Evolutionary conservation across 2,797 vertebrate species (phyloP).

Genomic region (Cyclopterus lumpus): DNA sequence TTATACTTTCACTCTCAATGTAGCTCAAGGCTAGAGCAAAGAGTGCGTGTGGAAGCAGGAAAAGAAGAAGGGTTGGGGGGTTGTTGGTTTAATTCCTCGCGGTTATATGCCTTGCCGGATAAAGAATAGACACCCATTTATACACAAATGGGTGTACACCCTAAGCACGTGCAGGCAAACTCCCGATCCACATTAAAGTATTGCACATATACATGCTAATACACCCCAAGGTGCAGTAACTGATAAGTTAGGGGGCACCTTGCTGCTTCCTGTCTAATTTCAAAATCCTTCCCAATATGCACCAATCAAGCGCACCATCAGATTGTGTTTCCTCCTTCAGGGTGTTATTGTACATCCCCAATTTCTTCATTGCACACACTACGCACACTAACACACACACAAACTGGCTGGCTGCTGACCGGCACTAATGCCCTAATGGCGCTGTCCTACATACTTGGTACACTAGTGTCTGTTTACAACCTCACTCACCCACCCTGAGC

Average conservation of each 20-base stretch:
- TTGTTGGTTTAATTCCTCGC: slow-evolving; percentile 44
- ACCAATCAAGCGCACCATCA: slow-evolving; percentile 47
- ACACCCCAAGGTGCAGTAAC: slow-evolving; percentile 29
- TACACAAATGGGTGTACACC: not conserved
- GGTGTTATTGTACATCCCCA: slow-evolving; percentile 57
- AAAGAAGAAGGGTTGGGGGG: slow-evolving; percentile 3
- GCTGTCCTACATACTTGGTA: slow-evolving; percentile 81
- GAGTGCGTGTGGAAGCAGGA: slow-evolving; percentile 2
- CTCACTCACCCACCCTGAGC: slow-evolving; percentile 46
- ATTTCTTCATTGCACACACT: slow-evolving; percentile 48
- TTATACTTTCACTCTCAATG: slow-evolving; percentile 43
- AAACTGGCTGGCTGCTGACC: slow-evolving; percentile 72
- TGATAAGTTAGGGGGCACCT: slow-evolving; percentile 37
- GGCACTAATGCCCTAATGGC: slow-evolving; percentile 84
- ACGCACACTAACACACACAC: slow-evolving; percentile 33
- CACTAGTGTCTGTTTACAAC: slow-evolving; percentile 69
- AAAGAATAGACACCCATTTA: slow-evolving; percentile 10
- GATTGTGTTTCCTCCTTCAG: slow-evolving; percentile 45
- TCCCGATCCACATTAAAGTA: slow-evolving; percentile 14
- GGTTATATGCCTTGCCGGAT: slow-evolving; percentile 3
- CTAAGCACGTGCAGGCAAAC: not conserved
- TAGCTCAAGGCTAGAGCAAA: slow-evolving; percentile 44
- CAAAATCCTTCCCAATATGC: slow-evolving; percentile 31
- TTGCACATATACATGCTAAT: slow-evolving; percentile 23
- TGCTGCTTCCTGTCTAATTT: slow-evolving; percentile 32